Percentiles rank a stretch among this genome's conserved stretches.
Evolutionary conservation across 64 coral and sea anemone species (phyloP).

Genomic region (Porites lutea): DNA sequence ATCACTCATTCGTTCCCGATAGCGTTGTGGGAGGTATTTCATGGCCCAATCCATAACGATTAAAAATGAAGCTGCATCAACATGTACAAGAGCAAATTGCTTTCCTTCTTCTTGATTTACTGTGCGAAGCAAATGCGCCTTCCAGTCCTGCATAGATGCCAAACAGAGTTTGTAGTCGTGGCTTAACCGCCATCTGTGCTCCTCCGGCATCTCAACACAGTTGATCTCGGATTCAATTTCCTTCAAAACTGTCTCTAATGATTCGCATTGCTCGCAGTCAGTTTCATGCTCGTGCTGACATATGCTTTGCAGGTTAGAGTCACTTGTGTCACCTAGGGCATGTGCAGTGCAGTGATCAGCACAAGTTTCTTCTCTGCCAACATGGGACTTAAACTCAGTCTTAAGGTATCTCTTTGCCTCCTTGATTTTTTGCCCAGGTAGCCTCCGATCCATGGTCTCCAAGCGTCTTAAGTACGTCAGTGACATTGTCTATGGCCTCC

Average conservation of each 20-base stretch:
- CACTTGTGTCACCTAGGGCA: conserved; percentile 36
- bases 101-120: conserved; percentile 38
- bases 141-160: conserved; percentile 43
- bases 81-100: conserved; percentile 16
- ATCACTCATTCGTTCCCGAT: conserved; percentile 39
- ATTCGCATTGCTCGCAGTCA: conserved; percentile 44
- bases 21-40: conserved; percentile 23
- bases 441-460: conserved; percentile 27
- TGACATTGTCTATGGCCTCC: conserved; percentile 65
- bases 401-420: conserved; percentile 69
- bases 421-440: conserved; percentile 27
- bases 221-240: conserved; percentile 38
- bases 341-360: conserved; percentile 43
- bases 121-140: conserved; percentile 39
- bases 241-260: not conserved
- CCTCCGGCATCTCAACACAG: conserved; percentile 17
- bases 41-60: conserved; percentile 47
- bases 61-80: conserved; percentile 17
- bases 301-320: conserved; percentile 13
- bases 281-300: conserved; percentile 47
- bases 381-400: conserved; percentile 63
- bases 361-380: conserved; percentile 13
- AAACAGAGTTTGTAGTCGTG: conserved; percentile 36
- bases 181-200: conserved; percentile 41
- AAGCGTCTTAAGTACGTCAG: conserved; percentile 33